phyloP scores from a whole-genome alignment of 2,888 invertebrate genomes.

The Petrolisthes cinctipes region DNA sequence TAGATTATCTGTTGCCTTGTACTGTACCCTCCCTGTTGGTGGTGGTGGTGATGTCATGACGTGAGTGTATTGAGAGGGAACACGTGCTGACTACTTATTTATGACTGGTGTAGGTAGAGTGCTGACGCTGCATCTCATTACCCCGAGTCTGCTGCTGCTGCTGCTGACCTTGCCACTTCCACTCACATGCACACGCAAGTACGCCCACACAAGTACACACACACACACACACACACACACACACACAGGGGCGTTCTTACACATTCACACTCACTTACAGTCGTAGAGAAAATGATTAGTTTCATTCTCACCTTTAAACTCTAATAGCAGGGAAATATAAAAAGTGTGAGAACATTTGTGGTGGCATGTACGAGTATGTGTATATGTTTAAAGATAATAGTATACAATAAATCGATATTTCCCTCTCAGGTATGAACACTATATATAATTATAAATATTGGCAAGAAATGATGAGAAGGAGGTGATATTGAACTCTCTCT shows the following conservation, averaged over 20 bases:
- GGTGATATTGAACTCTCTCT: too few relatives aligned
- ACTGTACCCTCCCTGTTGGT: too few relatives aligned
- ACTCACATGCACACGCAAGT: neutral
- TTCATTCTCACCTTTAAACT: too few relatives aligned
- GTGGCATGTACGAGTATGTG: too few relatives aligned
- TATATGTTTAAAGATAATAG: too few relatives aligned
- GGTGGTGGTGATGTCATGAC: neutral
- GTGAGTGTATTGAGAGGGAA: neutral
- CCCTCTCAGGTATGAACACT: too few relatives aligned
- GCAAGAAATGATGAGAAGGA: too few relatives aligned
- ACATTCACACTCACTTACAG: neutral
- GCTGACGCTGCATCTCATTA: neutral
- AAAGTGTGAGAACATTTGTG: too few relatives aligned
- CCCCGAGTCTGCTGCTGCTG: neutral
- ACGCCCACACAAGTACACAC: neutral
- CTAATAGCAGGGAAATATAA: too few relatives aligned
- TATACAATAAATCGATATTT: too few relatives aligned
- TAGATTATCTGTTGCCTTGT: too few relatives aligned
- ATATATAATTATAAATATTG: too few relatives aligned
- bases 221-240: neutral
- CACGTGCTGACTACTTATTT: neutral
- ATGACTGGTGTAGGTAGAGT: neutral
- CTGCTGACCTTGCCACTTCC: neutral
- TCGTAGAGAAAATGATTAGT: neutral
- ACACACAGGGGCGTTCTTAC: neutral